These are phyloP conservation scores for Hypomecis atomaria DNA, from an alignment of 2,888 invertebrate species.

Conservation along the genomic window DNA sequence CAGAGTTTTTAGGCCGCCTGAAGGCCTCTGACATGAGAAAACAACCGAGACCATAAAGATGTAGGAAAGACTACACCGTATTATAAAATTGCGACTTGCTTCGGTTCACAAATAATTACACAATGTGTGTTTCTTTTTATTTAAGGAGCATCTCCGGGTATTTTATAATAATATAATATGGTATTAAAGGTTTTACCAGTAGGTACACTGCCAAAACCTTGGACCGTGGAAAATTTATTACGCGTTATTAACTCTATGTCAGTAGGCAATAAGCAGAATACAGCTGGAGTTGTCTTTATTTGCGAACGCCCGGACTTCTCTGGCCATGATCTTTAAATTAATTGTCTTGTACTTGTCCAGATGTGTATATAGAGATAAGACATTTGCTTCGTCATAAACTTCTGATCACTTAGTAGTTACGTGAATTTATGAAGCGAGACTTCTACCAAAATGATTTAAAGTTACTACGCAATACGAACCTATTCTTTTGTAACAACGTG, in stretches of 20 bases:
- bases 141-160: too few species aligned
- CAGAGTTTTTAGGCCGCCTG: too few species aligned
- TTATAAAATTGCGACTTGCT: too few species aligned
- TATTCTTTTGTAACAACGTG: background rate
- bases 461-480: background rate
- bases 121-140: too few species aligned
- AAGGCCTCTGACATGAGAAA: too few species aligned
- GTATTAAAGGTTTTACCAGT: conserved; percentile 12
- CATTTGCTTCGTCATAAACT: background rate
- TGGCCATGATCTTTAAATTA: conserved; percentile 31
- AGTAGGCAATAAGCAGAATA: background rate
- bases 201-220: conserved; percentile 17
- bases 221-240: conserved; percentile 29
- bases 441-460: background rate
- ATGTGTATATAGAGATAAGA: background rate
- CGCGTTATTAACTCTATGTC: conserved; percentile 7
- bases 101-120: too few species aligned
- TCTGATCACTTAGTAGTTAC: background rate
- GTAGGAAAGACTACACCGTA: too few species aligned
- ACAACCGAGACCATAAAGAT: too few species aligned
- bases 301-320: conserved; percentile 20
- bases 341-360: conserved; percentile 10
- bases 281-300: conserved; percentile 19
- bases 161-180: background rate
- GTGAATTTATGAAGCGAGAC: background rate